These are phyloP conservation scores for Neodontobutis hainanensis DNA, from an alignment of 2,113 vertebrate species.

Conservation along the genomic window DNA sequence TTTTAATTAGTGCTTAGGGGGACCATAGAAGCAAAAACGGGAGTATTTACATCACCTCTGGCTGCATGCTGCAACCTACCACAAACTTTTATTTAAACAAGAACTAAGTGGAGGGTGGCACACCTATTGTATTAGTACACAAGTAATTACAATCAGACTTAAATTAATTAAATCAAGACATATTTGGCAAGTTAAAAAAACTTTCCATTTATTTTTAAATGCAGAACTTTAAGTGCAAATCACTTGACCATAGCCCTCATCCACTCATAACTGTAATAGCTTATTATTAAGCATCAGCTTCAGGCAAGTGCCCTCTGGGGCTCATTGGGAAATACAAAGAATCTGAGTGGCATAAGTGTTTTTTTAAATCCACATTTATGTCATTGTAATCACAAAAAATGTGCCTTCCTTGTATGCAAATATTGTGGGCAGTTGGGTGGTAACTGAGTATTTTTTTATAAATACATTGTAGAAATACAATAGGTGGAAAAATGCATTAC, in stretches of 20 bases:
- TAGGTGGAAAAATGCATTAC: conserved; percentile 54
- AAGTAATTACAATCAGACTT: neutral
- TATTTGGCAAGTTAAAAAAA: neutral
- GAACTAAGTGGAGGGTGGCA: conserved; percentile 21
- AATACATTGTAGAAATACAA: conserved; percentile 33
- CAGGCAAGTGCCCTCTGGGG: conserved; percentile 29
- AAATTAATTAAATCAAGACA: neutral
- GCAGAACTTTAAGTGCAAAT: conserved; percentile 9
- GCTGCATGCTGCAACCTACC: conserved; percentile 53
- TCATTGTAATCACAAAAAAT: no score
- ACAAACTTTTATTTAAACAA: conserved; percentile 34
- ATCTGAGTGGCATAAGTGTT: neutral
- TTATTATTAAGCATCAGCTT: conserved; percentile 51
- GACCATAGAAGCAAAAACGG: conserved; percentile 60
- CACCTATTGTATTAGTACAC: conserved; percentile 11
- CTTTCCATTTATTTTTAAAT: neutral
- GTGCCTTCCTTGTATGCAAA: neutral
- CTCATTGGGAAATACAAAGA: conserved; percentile 55
- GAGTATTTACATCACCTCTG: conserved; percentile 70
- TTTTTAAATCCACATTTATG: no score
- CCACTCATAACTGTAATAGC: conserved; percentile 42
- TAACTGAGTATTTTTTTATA: conserved; percentile 1
- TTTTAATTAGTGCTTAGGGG: conserved; percentile 75
- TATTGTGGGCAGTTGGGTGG: no score
- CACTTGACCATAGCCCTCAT: conserved; percentile 30